Evolutionary conservation across 2,797 vertebrate species (phyloP).

Genomic region (Sebastes iracundus): DNA sequence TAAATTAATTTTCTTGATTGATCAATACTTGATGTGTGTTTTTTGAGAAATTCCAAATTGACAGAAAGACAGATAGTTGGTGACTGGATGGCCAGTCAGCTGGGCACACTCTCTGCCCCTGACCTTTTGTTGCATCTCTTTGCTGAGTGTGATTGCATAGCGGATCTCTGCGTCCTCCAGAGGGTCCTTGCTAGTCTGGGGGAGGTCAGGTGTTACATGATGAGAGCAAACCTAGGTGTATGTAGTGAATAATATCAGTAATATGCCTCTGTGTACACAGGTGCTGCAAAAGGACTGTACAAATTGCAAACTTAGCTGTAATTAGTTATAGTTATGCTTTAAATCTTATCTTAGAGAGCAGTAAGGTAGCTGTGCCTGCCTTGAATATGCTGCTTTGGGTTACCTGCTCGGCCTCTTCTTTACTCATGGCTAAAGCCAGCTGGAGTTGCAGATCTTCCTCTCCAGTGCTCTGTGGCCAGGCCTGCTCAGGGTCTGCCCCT

Average conservation of each 20-base stretch:
- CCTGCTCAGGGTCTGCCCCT: slow-evolving; percentile 88
- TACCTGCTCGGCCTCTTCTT: slow-evolving; percentile 96
- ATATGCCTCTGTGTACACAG: slow-evolving; percentile 30
- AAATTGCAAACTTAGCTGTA: slow-evolving; percentile 7
- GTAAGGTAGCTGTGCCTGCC: neutral
- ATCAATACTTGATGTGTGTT: slow-evolving; percentile 27
- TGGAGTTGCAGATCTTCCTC: slow-evolving; percentile 94
- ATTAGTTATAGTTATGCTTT: neutral
- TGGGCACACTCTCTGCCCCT: slow-evolving; percentile 79
- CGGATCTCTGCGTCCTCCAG: slow-evolving; percentile 91
- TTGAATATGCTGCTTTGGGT: slow-evolving; percentile 23
- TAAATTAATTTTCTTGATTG: slow-evolving; percentile 48
- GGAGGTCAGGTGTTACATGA: slow-evolving; percentile 71
- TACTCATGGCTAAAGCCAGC: slow-evolving; percentile 94
- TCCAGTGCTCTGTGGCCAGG: slow-evolving; percentile 93
- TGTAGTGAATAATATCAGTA: slow-evolving; percentile 48
- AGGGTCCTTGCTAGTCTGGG: slow-evolving; percentile 77
- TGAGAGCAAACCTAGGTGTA: slow-evolving; percentile 73
- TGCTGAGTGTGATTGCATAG: slow-evolving; percentile 94
- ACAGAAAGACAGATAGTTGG: slow-evolving; percentile 67
- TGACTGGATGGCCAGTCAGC: slow-evolving; percentile 55
- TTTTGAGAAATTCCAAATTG: slow-evolving; percentile 51
- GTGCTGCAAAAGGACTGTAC: slow-evolving; percentile 1
- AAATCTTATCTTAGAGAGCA: neutral
- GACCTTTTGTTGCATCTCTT: slow-evolving; percentile 94